Conservation (phyloP, 2,888 invertebrate genomes). For the Thumatha senex region DNA sequence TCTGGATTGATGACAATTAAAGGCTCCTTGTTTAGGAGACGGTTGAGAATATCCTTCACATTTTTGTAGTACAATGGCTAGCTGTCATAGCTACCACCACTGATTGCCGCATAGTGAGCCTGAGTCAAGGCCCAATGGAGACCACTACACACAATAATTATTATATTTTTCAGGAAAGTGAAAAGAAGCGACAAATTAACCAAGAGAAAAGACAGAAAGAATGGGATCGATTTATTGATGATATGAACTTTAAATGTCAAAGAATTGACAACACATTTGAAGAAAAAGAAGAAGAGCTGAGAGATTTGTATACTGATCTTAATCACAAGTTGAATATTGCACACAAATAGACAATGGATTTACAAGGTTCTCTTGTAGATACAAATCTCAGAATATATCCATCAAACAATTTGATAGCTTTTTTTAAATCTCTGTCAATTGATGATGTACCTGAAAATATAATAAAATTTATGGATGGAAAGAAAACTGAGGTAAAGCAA, state of each 20-base stretch:
- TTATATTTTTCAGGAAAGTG: slow-evolving; percentile 46
- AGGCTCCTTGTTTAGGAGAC: too few relatives aligned
- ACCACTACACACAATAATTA: too few relatives aligned
- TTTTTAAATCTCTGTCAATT: slow-evolving; percentile 76
- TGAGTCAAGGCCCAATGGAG: too few relatives aligned
- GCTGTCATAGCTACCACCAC: too few relatives aligned
- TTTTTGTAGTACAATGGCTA: too few relatives aligned
- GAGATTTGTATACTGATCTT: slow-evolving; percentile 88
- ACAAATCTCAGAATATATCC: slow-evolving; percentile 86
- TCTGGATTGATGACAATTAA: too few relatives aligned
- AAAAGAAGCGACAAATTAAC: slow-evolving; percentile 55
- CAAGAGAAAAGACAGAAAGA: slow-evolving; percentile 73
- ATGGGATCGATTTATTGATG: slow-evolving; percentile 90
- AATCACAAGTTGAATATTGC: slow-evolving; percentile 88
- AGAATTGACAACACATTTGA: slow-evolving; percentile 90
- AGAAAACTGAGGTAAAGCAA: slow-evolving; percentile 28
- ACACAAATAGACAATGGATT: slow-evolving; percentile 74
- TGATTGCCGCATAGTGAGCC: too few relatives aligned
- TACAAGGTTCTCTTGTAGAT: slow-evolving; percentile 85
- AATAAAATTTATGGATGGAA: slow-evolving; percentile 50
- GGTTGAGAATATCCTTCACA: too few relatives aligned
- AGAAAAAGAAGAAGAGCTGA: slow-evolving; percentile 90
- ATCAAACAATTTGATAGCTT: slow-evolving; percentile 81
- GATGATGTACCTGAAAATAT: slow-evolving; percentile 81
- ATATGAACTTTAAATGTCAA: slow-evolving; percentile 89